Evolutionary conservation across 2,888 invertebrate genomes (phyloP).

Genomic region (Alitta virens): DNA sequence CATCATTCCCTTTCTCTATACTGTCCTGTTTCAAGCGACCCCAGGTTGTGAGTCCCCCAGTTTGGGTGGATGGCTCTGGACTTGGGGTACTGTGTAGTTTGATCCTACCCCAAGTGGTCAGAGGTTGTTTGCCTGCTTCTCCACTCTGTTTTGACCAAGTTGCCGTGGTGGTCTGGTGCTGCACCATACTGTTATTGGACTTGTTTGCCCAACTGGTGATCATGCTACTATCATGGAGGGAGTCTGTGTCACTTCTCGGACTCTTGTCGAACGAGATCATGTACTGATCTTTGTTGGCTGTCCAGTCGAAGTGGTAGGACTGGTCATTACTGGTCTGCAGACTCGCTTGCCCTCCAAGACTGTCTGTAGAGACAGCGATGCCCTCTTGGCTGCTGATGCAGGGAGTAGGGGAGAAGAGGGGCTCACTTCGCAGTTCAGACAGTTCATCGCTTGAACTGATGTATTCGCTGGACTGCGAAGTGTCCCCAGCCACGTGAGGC

Average conservation of each 20-base stretch:
- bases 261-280: constrained; percentile 30
- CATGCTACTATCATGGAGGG: not conserved
- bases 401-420: constrained; percentile 26
- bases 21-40: constrained; percentile 9
- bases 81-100: constrained; percentile 1
- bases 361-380: constrained; percentile 6
- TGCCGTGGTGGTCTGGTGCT: not conserved
- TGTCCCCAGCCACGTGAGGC: constrained; percentile 1
- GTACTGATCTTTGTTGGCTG: constrained; percentile 28
- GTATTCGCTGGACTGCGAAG: constrained; percentile 5
- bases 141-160: constrained; percentile 8
- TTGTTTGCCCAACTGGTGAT: constrained; percentile 22
- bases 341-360: constrained; percentile 6
- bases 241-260: constrained; percentile 15
- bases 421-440: constrained; percentile 24
- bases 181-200: constrained; percentile 1
- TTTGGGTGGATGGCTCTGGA: not conserved
- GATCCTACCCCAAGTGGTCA: constrained; percentile 24
- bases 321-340: constrained; percentile 13
- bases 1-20: constrained; percentile 6
- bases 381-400: not conserved
- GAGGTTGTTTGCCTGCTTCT: constrained; percentile 7
- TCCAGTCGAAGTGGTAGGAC: constrained; percentile 22
- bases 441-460: constrained; percentile 22
- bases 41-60: constrained; percentile 22